A percentile compares a stretch with the other conserved stretches of the same genome.
phyloP scores from a whole-genome alignment of 2,797 vertebrate genomes.

The Sebastes variabilis region DNA sequence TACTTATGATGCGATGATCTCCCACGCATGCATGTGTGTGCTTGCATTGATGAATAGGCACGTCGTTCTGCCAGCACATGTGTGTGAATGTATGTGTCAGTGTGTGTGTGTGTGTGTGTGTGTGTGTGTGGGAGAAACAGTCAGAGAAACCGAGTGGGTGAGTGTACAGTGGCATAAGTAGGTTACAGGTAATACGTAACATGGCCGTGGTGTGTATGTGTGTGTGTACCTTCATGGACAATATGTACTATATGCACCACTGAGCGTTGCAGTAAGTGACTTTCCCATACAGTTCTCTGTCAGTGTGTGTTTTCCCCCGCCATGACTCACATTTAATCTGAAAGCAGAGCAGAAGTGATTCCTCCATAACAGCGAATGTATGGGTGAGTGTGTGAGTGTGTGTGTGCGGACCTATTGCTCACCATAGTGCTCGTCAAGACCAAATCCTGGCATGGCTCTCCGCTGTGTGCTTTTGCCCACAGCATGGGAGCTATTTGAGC shows the following conservation, averaged over 20 bases:
- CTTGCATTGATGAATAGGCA: background rate
- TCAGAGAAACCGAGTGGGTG: conserved; percentile 44
- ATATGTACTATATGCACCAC: conserved; percentile 37
- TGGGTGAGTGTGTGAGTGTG: background rate
- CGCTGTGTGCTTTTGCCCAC: conserved; percentile 40
- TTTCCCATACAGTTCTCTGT: conserved; percentile 13
- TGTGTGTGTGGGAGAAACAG: conserved; percentile 39
- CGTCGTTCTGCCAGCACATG: background rate
- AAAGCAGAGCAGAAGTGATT: conserved; percentile 43
- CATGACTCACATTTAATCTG: conserved; percentile 55
- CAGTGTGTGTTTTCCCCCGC: conserved; percentile 17
- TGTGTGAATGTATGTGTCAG: conserved; percentile 24
- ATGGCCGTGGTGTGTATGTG: background rate
- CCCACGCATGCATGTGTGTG: conserved; percentile 28
- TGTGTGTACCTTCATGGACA: background rate
- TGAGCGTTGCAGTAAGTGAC: conserved; percentile 13
- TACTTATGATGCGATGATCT: conserved; percentile 14
- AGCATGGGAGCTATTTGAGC: conserved; percentile 55
- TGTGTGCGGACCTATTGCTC: conserved; percentile 16
- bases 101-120: background rate
- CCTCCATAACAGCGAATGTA: background rate
- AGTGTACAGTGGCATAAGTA: conserved; percentile 37
- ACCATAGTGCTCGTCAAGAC: conserved; percentile 18
- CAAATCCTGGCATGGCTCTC: conserved; percentile 17
- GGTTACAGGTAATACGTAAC: conserved; percentile 53